Percentiles rank a stretch among this genome's conserved stretches.
Evolutionary conservation across 2,113 vertebrate species (phyloP).

Genomic region (Garra rufa): DNA sequence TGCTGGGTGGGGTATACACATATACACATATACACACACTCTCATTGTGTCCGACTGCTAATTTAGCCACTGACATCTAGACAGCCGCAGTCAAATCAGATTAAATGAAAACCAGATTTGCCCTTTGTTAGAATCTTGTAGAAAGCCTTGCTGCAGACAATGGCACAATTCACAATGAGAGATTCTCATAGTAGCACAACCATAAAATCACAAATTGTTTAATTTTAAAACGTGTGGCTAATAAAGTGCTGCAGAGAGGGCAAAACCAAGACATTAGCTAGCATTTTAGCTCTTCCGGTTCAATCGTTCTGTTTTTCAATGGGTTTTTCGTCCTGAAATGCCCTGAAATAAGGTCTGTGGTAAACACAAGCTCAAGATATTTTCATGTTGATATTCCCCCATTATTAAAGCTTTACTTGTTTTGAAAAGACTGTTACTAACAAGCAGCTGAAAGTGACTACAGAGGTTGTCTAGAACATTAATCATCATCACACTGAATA

Average conservation of each 20-base stretch:
- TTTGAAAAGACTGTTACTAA: background rate
- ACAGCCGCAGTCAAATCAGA: slow-evolving; percentile 21
- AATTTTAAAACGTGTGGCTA: background rate
- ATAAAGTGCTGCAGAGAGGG: background rate
- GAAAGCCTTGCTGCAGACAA: background rate
- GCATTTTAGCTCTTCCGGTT: background rate
- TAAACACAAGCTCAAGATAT: background rate
- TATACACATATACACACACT: slow-evolving; percentile 41
- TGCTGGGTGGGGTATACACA: slow-evolving; percentile 35
- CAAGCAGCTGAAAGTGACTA: background rate
- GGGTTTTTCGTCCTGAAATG: background rate
- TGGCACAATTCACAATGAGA: background rate
- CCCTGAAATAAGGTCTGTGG: background rate
- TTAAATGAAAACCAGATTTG: slow-evolving; percentile 21
- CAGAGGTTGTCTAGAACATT: background rate
- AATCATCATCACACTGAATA: background rate
- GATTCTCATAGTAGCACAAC: background rate
- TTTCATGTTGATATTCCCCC: background rate
- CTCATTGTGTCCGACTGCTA: slow-evolving; percentile 22
- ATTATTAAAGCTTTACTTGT: background rate
- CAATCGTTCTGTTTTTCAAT: background rate
- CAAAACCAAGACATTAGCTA: background rate
- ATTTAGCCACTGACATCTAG: slow-evolving; percentile 29
- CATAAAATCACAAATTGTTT: background rate
- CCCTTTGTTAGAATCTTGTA: background rate